Percentiles rank a stretch among this genome's conserved stretches.
These are phyloP conservation scores for Cephalopachus bancanus DNA, from an alignment of 2,797 vertebrate genomes.

Conservation along the genomic window DNA sequence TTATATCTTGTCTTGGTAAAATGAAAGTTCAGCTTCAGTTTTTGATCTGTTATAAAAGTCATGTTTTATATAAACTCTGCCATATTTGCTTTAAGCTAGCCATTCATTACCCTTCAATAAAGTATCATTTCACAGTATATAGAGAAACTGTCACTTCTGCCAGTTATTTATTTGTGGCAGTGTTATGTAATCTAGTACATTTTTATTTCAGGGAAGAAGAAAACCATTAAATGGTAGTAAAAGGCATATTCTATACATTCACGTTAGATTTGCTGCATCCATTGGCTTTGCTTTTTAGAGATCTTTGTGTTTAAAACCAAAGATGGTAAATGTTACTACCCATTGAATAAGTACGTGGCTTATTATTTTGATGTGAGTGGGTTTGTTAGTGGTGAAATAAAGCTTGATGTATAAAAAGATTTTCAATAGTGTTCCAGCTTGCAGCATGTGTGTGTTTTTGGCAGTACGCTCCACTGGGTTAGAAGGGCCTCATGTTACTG, in stretches of 20 bases:
- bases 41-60: slow-evolving; percentile 50
- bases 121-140: not conserved
- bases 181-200: slow-evolving; percentile 34
- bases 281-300: not conserved
- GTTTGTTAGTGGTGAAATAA: slow-evolving; percentile 9
- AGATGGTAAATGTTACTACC: not conserved
- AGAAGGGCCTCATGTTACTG: slow-evolving; percentile 56
- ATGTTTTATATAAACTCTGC: not conserved
- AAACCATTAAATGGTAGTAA: not conserved
- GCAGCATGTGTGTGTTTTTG: not conserved
- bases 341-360: not conserved
- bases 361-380: slow-evolving; percentile 38
- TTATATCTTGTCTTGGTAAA: slow-evolving; percentile 8
- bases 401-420: not conserved
- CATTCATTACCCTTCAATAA: not conserved
- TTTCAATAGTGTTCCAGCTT: slow-evolving; percentile 31
- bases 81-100: slow-evolving; percentile 32
- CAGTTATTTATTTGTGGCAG: not conserved
- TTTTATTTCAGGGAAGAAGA: not conserved
- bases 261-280: not conserved
- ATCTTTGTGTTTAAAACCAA: slow-evolving; percentile 33
- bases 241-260: not conserved
- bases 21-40: slow-evolving; percentile 32
- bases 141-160: not conserved
- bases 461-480: not conserved